Base-by-base conservation (phyloP, 2,888 invertebrate genomes). In the Cynaeus angustus region DNA sequence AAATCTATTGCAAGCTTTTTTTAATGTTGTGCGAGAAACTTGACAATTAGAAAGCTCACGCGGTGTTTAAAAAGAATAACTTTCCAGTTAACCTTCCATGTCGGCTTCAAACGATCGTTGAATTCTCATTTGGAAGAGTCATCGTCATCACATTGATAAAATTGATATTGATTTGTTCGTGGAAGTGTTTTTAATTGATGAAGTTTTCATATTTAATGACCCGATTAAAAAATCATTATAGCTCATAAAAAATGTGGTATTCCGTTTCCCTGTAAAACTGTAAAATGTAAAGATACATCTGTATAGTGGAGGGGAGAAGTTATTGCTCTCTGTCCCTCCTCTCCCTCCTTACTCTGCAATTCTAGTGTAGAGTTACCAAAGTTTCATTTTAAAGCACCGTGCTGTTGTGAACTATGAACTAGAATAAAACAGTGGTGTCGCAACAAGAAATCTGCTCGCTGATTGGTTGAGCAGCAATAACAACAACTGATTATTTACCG, bases 401-500 rank as follows among this genome's bases (percentile, higher is more conserved):
- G n/a, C n/a, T n/a, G 43, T 10, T 37, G 37, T 37, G n/a, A 12
- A 43, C 12, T 13, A 13, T 43, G 3, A 43, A 16, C 46, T 16
- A 46, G 46, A 16, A 16, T 13, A n/a, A 33, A 46, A 14, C 16
- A 13, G 16, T 46, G 16, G 16, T 46, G 46, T 46, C 46, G 46
- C 14, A 46, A 46, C 46, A 12, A 9, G 9, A 55, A 38, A 33
- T 37, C 28, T 33, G 13, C 13, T 2, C 38, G 52, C 30, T 30
- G 37, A 55, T 55, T 55, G 55, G 55, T 14, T 14, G 14, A 37
- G 21, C 30, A 3, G 16, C 30, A 13, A 52, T 30, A 14, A 52
- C 10, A 14, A 52, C 10, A 30, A 8, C 52, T 30, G 43, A 46
- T 3, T 8, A 46, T 46, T 28, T 28, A 33, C n/a, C 46, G 21